Conservation (phyloP, 2,113 vertebrate species). For the Gallinago paraguaiae region DNA sequence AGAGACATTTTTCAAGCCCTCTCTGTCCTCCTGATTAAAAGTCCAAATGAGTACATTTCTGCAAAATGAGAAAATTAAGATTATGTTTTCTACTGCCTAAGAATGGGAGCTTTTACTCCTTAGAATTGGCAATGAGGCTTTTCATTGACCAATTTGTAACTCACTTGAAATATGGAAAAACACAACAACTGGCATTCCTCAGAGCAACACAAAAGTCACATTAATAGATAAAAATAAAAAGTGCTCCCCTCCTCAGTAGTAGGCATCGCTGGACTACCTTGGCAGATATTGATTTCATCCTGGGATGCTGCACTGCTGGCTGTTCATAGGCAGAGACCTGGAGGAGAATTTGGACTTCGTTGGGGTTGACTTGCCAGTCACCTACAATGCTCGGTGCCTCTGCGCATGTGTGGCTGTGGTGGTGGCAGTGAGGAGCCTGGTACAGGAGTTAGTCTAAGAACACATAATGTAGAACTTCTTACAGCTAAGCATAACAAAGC, state of each 20-base stretch:
- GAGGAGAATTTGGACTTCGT: background rate
- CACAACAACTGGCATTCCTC: background rate
- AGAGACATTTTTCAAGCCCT: background rate
- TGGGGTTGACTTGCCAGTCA: background rate
- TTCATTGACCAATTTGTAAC: background rate
- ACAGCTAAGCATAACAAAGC: background rate
- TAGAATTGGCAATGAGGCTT: background rate
- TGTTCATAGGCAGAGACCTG: background rate
- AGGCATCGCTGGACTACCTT: background rate
- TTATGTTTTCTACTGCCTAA: background rate
- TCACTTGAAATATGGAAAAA: background rate
- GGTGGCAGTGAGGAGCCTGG: background rate
- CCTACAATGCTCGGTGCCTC: background rate
- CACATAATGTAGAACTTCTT: background rate
- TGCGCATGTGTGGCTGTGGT: fast-evolving
- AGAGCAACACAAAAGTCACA: background rate
- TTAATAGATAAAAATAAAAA: background rate
- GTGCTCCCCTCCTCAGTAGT: background rate
- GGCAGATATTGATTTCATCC: background rate
- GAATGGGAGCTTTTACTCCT: background rate
- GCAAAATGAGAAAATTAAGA: background rate
- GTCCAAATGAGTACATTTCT: background rate
- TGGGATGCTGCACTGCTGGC: background rate
- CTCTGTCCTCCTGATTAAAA: background rate
- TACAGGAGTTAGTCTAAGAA: background rate